phyloP scores from a whole-genome alignment of 2,113 vertebrate genomes.

The Salvelinus alpinus region DNA sequence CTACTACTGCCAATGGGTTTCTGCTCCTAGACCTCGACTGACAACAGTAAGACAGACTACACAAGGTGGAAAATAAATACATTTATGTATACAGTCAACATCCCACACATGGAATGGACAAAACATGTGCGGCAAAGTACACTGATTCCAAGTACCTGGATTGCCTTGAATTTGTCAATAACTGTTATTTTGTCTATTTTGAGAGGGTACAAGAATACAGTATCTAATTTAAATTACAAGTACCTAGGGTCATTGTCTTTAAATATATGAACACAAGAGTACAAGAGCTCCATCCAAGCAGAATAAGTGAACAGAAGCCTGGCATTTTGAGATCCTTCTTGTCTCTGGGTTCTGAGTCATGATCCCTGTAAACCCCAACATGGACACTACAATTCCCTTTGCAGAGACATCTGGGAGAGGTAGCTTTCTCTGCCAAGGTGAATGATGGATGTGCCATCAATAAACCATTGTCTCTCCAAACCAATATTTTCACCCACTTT shows the following conservation, averaged over 20 bases:
- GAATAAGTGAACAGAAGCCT: not conserved
- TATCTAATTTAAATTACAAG: not conserved
- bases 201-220: not conserved
- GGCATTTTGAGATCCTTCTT: not conserved
- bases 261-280: not conserved
- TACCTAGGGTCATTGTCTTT: not conserved
- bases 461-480: not conserved
- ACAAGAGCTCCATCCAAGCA: not conserved
- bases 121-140: not conserved
- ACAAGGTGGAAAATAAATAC: too few species aligned
- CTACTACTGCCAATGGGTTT: not conserved
- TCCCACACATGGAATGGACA: not conserved
- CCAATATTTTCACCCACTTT: not conserved
- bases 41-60: not conserved
- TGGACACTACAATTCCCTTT: not conserved
- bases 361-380: not conserved
- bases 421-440: not conserved
- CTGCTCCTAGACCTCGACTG: not conserved
- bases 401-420: not conserved
- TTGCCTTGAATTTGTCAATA: not conserved
- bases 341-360: not conserved
- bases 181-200: not conserved
- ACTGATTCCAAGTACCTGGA: not conserved
- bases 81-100: not conserved
- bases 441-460: not conserved